Conservation (phyloP, 2,113 vertebrate genomes). For the Corapipo altera region DNA sequence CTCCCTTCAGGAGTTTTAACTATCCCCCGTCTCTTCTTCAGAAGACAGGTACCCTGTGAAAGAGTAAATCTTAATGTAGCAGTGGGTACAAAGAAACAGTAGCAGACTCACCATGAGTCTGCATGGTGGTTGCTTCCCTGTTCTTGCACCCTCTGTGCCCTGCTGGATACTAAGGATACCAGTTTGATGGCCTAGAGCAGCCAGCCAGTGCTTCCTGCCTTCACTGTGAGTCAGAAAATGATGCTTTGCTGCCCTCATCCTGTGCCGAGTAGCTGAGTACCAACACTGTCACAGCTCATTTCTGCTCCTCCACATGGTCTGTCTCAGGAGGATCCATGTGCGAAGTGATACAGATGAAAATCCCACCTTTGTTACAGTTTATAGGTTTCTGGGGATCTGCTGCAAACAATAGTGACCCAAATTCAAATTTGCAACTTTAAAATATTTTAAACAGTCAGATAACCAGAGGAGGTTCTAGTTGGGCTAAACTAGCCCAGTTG, state of each 20-base stretch:
- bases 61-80: neutral
- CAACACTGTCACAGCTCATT: neutral
- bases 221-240: neutral
- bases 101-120: accelerated
- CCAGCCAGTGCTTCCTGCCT: neutral
- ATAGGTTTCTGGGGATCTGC: neutral
- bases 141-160: neutral
- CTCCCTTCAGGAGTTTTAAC: neutral
- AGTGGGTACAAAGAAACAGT: neutral
- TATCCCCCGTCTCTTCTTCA: neutral
- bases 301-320: neutral
- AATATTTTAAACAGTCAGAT: neutral
- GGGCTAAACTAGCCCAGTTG: neutral
- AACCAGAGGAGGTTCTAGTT: neutral
- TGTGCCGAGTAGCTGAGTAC: neutral
- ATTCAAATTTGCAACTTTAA: neutral
- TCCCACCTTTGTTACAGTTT: neutral
- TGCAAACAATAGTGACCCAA: neutral
- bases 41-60: neutral
- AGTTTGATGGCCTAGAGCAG: neutral
- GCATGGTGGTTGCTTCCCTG: neutral
- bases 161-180: neutral
- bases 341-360: neutral
- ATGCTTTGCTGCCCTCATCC: conserved; percentile 16
- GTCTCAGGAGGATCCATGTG: neutral